These are phyloP conservation scores for Phenacoccus solenopsis DNA, from an alignment of 1,140 invertebrate species.

Conservation along the genomic window DNA sequence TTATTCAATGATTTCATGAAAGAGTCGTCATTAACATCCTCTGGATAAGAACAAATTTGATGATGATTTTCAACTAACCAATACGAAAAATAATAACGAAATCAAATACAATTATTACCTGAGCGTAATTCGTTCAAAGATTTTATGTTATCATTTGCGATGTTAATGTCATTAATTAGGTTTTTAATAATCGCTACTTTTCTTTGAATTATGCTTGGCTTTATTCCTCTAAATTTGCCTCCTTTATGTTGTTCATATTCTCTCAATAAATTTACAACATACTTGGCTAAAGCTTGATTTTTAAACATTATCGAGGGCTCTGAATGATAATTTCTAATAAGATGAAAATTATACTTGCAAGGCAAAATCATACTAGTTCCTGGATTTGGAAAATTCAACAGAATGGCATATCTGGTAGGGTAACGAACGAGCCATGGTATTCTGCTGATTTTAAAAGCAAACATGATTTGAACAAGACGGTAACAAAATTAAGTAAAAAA, in stretches of 20 bases:
- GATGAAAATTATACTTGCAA: too few species aligned
- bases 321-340: too few species aligned
- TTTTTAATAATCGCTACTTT: neutral
- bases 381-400: too few species aligned
- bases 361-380: too few species aligned
- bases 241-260: neutral
- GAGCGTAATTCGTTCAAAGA: neutral
- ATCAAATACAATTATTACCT: neutral
- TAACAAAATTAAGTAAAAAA: too few species aligned
- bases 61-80: neutral
- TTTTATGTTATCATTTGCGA: neutral
- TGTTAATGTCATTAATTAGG: neutral
- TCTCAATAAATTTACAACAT: neutral
- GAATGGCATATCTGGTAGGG: too few species aligned
- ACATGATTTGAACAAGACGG: too few species aligned
- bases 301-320: neutral
- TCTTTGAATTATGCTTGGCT: neutral
- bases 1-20: neutral
- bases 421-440: too few species aligned
- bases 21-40: neutral
- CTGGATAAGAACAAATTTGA: neutral
- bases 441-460: too few species aligned
- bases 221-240: neutral
- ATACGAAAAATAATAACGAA: neutral
- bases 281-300: neutral